Conservation (phyloP, 2,797 vertebrate genomes). For the Eutrigla gurnardus region DNA sequence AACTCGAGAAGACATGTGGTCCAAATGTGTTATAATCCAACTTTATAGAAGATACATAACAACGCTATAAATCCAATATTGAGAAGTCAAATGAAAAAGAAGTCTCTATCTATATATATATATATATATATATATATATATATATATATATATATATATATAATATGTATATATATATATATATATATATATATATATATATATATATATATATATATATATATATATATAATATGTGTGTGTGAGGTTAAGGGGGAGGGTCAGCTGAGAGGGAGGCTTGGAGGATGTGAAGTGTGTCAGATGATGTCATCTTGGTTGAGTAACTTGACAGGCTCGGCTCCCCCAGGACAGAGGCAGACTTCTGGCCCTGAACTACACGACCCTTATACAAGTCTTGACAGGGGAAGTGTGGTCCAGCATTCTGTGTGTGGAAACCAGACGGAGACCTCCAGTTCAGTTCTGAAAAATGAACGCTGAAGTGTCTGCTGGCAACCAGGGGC, state of each 20-base stretch:
- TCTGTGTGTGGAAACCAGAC: not conserved
- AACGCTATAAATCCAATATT: not conserved
- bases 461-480: too few relatives aligned
- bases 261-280: constrained; percentile 2
- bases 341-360: not conserved
- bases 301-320: not conserved
- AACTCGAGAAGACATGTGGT: too few relatives aligned
- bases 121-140: too few relatives aligned
- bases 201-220: too few relatives aligned
- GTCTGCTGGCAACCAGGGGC: too few relatives aligned
- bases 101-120: too few relatives aligned
- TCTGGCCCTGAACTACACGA: not conserved
- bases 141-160: too few relatives aligned
- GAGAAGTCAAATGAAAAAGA: not conserved
- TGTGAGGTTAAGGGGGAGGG: not conserved
- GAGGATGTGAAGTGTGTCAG: constrained; percentile 17
- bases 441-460: too few relatives aligned
- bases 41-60: not conserved
- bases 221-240: not conserved
- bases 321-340: not conserved
- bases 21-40: not conserved
- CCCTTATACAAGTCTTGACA: not conserved
- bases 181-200: too few relatives aligned
- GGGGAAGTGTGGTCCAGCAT: not conserved
- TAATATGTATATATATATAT: too few relatives aligned